phyloP scores from a whole-genome alignment of 2,113 vertebrate species.

The Aix galericulata region DNA sequence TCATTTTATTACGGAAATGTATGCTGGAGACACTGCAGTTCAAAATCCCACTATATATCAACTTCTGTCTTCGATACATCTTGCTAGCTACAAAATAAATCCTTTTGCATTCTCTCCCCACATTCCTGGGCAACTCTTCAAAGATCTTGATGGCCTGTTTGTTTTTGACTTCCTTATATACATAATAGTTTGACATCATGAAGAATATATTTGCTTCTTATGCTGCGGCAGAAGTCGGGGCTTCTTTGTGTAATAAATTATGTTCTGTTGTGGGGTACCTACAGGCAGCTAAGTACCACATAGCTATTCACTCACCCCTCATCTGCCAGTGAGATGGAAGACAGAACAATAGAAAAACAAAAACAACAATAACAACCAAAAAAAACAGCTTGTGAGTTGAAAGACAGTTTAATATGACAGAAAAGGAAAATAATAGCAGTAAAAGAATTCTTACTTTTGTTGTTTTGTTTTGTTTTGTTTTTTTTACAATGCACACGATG shows the following conservation, averaged over 20 bases:
- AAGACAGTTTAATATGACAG: no score
- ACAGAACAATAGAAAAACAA: no score
- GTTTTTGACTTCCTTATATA: constrained; percentile 1
- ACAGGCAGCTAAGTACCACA: no score
- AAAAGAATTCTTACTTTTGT: no score
- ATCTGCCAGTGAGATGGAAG: no score
- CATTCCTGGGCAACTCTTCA: neutral
- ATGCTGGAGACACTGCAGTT: neutral
- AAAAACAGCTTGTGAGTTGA: no score
- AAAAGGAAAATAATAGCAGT: no score
- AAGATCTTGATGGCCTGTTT: neutral
- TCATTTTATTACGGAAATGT: neutral
- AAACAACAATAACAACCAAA: no score
- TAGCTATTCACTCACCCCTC: no score
- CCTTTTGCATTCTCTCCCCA: neutral
- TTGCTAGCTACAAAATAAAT: neutral
- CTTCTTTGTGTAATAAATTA: neutral
- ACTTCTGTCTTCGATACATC: neutral
- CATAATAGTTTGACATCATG: neutral
- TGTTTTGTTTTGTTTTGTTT: no score
- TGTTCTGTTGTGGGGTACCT: neutral
- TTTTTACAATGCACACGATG: no score
- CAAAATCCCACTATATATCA: neutral
- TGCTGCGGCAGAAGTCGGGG: neutral
- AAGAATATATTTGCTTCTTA: neutral